Conservation (phyloP, 2,113 vertebrate genomes). For the Vombatus ursinus region DNA sequence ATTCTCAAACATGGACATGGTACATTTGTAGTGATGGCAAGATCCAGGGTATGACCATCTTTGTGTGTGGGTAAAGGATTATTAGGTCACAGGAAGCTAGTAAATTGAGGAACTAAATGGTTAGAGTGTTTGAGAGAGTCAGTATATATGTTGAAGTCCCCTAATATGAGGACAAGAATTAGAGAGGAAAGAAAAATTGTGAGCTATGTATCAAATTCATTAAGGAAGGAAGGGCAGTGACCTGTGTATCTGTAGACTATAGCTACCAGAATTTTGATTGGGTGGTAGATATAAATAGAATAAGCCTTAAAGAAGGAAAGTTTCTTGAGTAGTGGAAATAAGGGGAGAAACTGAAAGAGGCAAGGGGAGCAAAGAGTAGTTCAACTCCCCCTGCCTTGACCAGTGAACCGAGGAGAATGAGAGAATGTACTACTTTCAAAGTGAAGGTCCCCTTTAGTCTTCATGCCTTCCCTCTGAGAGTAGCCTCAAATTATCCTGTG, state of each 20-base stretch:
- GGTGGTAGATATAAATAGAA: background rate
- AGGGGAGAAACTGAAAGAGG: background rate
- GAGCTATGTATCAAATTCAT: too few relatives aligned
- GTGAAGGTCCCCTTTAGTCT: background rate
- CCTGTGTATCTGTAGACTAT: background rate
- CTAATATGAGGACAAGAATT: too few relatives aligned
- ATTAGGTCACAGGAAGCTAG: background rate
- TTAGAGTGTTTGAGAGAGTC: too few relatives aligned
- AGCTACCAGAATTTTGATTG: background rate
- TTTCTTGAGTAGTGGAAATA: background rate
- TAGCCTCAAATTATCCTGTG: background rate
- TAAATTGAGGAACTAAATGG: background rate
- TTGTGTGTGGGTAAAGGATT: background rate
- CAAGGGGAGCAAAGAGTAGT: background rate
- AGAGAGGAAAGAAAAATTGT: too few relatives aligned
- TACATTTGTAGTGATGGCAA: background rate
- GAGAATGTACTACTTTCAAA: background rate
- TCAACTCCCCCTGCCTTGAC: background rate
- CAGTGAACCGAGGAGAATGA: background rate
- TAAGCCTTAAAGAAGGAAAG: background rate
- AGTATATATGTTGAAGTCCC: too few relatives aligned
- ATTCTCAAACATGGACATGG: background rate
- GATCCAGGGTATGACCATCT: background rate
- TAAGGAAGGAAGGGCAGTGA: background rate
- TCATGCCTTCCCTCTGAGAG: background rate